Base-by-base conservation (phyloP, 2,888 invertebrate species). In the Agrochola litura region DNA sequence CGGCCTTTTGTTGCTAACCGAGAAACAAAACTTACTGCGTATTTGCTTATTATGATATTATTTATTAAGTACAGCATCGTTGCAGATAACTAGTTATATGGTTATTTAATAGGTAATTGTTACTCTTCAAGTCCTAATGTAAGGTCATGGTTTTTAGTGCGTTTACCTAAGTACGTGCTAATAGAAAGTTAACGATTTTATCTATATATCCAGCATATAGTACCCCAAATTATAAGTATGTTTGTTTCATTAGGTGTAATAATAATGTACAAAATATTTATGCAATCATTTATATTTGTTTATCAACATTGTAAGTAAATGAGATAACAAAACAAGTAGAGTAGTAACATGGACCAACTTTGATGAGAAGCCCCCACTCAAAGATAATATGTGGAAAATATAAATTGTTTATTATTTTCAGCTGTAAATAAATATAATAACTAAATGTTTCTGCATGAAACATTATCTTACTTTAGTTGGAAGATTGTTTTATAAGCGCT, bases 1-100 rank as follows among this genome's bases (percentile, higher is more conserved):
- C 94, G 95, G 95, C 89, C 90, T 93, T 94, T 93, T 94, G 96
- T 96, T 96, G 95, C 96, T 95, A 96, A 93, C 93, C 91, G 93
- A 90, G 92, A 88, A 90, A 90, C 92, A 88, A 88, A 86, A 85
- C 85, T 88, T 91, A 95, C 94, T 96, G 95, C 96, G 95, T 95
- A 95, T 93, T 92, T 89, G 85, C 85, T 79, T 82, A 77, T 81
- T 84, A 72, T 69, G 64, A 70, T 84, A 77, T 69, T 85, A 80
- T 90, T 86, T 86, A 86, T 86, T 87, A 82, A 84, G 76, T 83
- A 81, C 85, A 85, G 91, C 88, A 89, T 81, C 89, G 90, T 92
- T 91, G 84, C 79, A 76, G 70, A 73, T 78, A 70, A 25, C 19
- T 72, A 30, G 12, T 25, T 46, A 56, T 12, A 72, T 83, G 25